Percentiles rank a stretch among this genome's conserved stretches.
Conservation (phyloP, 2,888 invertebrate genomes). For the Beris morrisii region DNA sequence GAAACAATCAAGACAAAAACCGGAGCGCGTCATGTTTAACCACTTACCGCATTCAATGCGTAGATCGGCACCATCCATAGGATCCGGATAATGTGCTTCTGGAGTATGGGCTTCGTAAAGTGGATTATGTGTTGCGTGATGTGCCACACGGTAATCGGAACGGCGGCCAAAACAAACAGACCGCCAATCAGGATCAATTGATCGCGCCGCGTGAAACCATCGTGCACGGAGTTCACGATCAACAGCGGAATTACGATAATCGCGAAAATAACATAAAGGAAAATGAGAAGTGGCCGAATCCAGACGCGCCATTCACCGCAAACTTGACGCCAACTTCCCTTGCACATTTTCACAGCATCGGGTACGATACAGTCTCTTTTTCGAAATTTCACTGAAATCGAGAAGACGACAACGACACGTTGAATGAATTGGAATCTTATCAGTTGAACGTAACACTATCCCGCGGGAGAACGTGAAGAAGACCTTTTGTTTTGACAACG, state of each 20-base stretch:
- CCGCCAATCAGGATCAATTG: conserved; percentile 84
- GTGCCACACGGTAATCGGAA: conserved; percentile 93
- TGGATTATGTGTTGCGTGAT: conserved; percentile 92
- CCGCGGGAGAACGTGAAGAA: no score
- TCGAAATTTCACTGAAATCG: no score
- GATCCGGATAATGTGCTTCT: conserved; percentile 94
- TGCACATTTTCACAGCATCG: conserved; percentile 34
- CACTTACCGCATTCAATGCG: conserved; percentile 86
- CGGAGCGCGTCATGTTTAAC: not conserved
- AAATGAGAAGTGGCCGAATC: conserved; percentile 83
- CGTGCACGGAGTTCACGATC: conserved; percentile 75
- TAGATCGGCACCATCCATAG: conserved; percentile 98
- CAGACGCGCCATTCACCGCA: conserved; percentile 76
- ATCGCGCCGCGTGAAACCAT: conserved; percentile 76
- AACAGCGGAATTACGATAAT: conserved; percentile 83
- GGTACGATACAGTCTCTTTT: not conserved
- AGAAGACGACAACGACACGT: no score
- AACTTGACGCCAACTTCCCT: conserved; percentile 46
- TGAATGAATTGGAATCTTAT: no score
- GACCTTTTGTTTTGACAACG: no score
- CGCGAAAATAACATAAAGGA: conserved; percentile 78
- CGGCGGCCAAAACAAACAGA: conserved; percentile 85
- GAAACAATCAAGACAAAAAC: not conserved
- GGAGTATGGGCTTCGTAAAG: conserved; percentile 88
- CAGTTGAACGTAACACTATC: no score